phyloP scores from a whole-genome alignment of 2,113 vertebrate genomes.

The Collichthys lucidus region DNA sequence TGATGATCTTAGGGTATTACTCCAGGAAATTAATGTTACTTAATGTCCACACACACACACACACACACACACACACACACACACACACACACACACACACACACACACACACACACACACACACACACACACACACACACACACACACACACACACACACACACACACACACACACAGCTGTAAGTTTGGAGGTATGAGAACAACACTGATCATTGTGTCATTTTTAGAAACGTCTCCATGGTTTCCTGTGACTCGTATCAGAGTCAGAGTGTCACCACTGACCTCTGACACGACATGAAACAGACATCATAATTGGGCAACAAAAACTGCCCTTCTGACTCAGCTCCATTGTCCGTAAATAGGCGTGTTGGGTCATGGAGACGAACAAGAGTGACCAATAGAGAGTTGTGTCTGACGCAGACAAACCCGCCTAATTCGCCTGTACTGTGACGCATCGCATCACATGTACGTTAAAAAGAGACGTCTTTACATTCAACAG shows the following conservation, averaged over 20 bases:
- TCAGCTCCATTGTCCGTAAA: conserved; percentile 29
- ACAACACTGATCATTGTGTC: background rate
- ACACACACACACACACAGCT: background rate
- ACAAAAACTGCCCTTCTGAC: conserved; percentile 36
- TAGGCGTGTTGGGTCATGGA: background rate
- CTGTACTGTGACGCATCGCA: conserved; percentile 10
- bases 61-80: background rate
- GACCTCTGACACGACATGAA: conserved; percentile 7
- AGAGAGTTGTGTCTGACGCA: background rate
- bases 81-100: background rate
- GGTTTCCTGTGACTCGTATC: conserved; percentile 4
- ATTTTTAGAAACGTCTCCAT: background rate
- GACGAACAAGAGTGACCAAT: background rate
- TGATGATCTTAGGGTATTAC: background rate
- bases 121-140: background rate
- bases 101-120: background rate
- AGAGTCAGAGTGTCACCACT: background rate
- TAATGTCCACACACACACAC: background rate
- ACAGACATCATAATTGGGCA: conserved; percentile 2
- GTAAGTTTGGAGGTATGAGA: background rate
- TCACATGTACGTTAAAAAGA: background rate
- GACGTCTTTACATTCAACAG: background rate
- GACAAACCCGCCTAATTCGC: background rate
- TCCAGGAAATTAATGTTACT: background rate
- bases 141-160: background rate